Evolutionary conservation across 1,140 invertebrate species (phyloP), one percentile per base, ranked within the genome.

Genomic region (Pseudachorutes palmiensis): DNA sequence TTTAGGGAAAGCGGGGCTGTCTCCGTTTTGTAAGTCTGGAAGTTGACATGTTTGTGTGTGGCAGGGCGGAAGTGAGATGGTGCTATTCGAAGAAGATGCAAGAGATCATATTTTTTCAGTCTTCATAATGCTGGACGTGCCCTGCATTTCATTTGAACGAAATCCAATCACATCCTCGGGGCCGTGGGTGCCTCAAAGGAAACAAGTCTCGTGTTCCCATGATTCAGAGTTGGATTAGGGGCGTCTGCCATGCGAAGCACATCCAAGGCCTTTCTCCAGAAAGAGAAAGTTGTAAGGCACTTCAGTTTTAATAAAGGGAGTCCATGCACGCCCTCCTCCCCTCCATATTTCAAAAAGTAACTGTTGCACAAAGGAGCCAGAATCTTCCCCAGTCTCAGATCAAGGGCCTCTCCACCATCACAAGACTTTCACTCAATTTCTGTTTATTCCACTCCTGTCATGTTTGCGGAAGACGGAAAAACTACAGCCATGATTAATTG

Each of bases 111-210:
- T 14, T 55, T 55, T 55, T 55, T 26, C 51, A 5, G 24, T 55
- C 51, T 19, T 55, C 51, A 55, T 55, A 55, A 55, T 55, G 24
- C 51, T 55, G 24, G 24, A 55, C 51, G 51, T 55, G 51, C 51
- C 24, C 51, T 55, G 51, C 51, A 55, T 55, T 16, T 55, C 5
- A 55, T 55, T 55, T 24, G 9, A 55, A 12, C 51, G 24, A 22
- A 55, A 55, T 55, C 51, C 51, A 55, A 55, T 55, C 51, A 45
- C 51, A 26, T n/a, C 51, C 24, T 55, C 51, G 12, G 24, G 36
- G 36, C n/a, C n/a, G n/a, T n/a, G 36, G 36, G 19, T 14, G 24
- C 24, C 5, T 55, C 51, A 55, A 55, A 55, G 24, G 24, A 55
- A 45, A 45, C 36, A 45, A 55, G 5, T 19, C 12, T 22, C 12